Conservation (phyloP, 1,140 invertebrate species). For the Zaprionus ornatus region DNA sequence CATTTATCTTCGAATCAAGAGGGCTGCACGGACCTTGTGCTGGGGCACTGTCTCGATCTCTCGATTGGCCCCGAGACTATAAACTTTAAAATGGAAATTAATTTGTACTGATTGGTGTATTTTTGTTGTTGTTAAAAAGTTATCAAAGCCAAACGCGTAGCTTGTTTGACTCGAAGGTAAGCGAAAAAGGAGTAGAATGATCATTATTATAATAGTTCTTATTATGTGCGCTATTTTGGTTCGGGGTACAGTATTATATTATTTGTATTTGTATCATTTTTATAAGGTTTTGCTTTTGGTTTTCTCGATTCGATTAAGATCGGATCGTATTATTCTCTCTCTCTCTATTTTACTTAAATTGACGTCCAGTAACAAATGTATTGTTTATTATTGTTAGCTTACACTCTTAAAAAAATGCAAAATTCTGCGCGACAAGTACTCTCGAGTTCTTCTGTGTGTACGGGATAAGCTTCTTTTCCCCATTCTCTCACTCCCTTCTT, state of each 20-base stretch:
- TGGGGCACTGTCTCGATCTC: slow-evolving; percentile 12
- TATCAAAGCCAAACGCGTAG: slow-evolving; percentile 31
- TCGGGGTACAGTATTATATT: slow-evolving; percentile 35
- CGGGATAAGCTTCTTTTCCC: slow-evolving; percentile 11
- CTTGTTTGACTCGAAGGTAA: slow-evolving; percentile 40
- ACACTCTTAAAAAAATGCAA: slow-evolving; percentile 78
- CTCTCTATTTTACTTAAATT: slow-evolving; percentile 50
- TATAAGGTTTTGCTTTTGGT: slow-evolving; percentile 29
- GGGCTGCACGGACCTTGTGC: not conserved
- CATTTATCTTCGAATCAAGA: slow-evolving; percentile 35
- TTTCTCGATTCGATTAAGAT: slow-evolving; percentile 23
- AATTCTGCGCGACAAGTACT: slow-evolving; percentile 74
- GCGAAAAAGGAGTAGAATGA: slow-evolving; percentile 18
- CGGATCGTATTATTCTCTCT: slow-evolving; percentile 9
- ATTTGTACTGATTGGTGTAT: slow-evolving; percentile 80
- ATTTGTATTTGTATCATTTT: slow-evolving; percentile 28
- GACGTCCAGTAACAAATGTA: slow-evolving; percentile 70
- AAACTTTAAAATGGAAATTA: slow-evolving; percentile 76
- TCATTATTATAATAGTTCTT: not conserved
- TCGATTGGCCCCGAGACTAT: slow-evolving; percentile 30
- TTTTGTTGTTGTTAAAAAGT: slow-evolving; percentile 33
- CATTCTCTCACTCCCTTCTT: slow-evolving; percentile 5
- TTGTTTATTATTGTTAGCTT: slow-evolving; percentile 37
- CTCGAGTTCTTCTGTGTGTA: slow-evolving; percentile 21
- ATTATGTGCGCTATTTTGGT: slow-evolving; percentile 51